Base-by-base conservation (phyloP, 2,113 vertebrate genomes). In the Pseudonaja textilis region DNA sequence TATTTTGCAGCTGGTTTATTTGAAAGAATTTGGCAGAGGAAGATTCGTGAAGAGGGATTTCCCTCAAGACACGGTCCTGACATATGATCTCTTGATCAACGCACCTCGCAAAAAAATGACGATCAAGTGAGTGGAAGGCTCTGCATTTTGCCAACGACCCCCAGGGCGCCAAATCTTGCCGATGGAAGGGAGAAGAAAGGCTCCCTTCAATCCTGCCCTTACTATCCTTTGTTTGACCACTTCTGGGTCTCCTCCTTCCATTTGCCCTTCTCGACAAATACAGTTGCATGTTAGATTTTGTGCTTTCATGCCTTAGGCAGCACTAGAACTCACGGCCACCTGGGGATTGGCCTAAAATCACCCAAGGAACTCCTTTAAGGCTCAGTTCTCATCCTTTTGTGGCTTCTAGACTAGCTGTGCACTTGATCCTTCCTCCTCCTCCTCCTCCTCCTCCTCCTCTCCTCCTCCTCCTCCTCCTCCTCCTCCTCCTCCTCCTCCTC, bases 1-100 rank as follows among this genome's bases (percentile, higher is more conserved):
- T 29, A 4, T n/a, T 12, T 61, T 61, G 25, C 93, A 95, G 95
- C 57, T 95, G 45, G 61, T 95, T 18, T 95, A 92, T 55, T 12
- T 39, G 3, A 11, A 1, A 29, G 0, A 0, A 1, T 2, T 1
- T 0, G 56, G 86, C 18, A 56, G 3, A 3, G 86, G 74, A 47
- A 91, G 1, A 10, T 14, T 96, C 14, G 26, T 92, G 29, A 94
- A 90, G 87, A 93, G 95, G 86, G 0, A 0, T 1, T 74, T 95
- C 47, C 95, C 94, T 22, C 7, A 88, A 25, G n/a, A 87, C 26
- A 26, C 91, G 3, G n/a, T 96, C 59, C 74, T 96, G 29, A 89
- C 92, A 1, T 93, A 93, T 20, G 61, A 47, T 14, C 85, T 52
- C 22, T 50, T 95, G 18, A 52, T 34, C 20, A 25, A 0, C 16